These are phyloP conservation scores for Coleophora deauratella DNA, from an alignment of 2,888 invertebrate species.

Conservation along the genomic window DNA sequence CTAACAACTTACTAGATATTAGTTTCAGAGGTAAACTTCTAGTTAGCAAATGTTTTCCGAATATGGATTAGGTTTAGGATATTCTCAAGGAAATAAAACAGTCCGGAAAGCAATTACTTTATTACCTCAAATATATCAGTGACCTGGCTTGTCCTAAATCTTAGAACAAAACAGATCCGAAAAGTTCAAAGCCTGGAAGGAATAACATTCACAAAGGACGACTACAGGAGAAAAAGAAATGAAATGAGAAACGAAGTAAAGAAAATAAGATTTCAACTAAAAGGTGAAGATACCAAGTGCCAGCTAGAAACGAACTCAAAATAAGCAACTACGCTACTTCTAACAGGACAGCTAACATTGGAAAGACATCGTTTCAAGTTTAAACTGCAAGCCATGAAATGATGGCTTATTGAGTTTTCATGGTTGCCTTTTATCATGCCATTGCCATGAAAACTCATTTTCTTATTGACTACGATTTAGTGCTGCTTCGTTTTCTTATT, in stretches of 20 bases:
- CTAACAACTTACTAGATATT: no score
- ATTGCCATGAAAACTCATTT: not conserved
- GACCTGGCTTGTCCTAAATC: not conserved
- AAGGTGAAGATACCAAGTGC: constrained; percentile 67
- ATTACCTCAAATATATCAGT: no score
- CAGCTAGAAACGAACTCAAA: constrained; percentile 63
- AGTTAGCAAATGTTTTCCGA: no score
- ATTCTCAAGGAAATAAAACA: no score
- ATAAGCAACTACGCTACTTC: constrained; percentile 59
- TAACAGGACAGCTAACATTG: constrained; percentile 64
- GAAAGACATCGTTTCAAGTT: constrained; percentile 14
- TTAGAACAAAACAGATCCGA: constrained; percentile 5
- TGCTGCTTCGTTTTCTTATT: constrained; percentile 2
- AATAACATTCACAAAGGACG: constrained; percentile 41
- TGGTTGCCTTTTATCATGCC: not conserved
- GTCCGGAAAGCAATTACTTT: no score
- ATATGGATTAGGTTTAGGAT: no score
- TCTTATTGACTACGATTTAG: constrained; percentile 7
- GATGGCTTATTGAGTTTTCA: constrained; percentile 7
- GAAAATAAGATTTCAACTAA: constrained; percentile 54
- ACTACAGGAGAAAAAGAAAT: constrained; percentile 55
- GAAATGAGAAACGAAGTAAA: constrained; percentile 39
- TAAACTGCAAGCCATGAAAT: not conserved
- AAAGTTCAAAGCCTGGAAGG: not conserved
- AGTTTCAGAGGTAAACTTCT: no score